Percentiles rank a stretch among this genome's conserved stretches.
phyloP scores from a whole-genome alignment of 2,797 vertebrate genomes.

The Gymnothorax reevesii region DNA sequence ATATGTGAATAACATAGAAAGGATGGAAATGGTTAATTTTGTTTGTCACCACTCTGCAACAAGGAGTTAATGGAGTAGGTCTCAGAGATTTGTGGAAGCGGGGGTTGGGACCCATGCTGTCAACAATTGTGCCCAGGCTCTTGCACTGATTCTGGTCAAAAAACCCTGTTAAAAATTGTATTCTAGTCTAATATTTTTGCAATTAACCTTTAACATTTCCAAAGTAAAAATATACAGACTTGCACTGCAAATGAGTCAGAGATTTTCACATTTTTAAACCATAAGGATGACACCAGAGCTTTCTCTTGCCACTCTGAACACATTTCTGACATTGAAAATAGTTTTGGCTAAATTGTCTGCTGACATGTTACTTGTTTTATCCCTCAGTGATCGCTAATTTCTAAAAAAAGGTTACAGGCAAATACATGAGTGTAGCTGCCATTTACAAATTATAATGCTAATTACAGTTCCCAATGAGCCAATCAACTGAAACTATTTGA shows the following conservation, averaged over 20 bases:
- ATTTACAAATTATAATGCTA: slow-evolving; percentile 19
- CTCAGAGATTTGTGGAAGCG: too few species aligned
- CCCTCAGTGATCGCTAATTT: neutral
- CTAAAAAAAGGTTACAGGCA: neutral
- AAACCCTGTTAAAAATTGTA: too few species aligned
- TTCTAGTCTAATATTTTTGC: too few species aligned
- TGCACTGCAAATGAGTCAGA: neutral
- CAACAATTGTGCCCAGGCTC: too few species aligned
- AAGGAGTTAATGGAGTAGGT: too few species aligned
- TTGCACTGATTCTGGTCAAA: too few species aligned
- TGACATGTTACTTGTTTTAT: neutral
- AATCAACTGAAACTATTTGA: slow-evolving; percentile 13
- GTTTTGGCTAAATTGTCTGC: neutral
- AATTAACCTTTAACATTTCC: neutral
- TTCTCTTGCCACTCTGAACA: slow-evolving; percentile 4
- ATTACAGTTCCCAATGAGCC: slow-evolving; percentile 20
- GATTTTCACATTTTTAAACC: neutral
- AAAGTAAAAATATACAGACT: too few species aligned
- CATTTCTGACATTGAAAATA: neutral
- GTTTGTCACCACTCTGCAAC: too few species aligned
- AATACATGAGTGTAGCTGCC: slow-evolving; percentile 16
- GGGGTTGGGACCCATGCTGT: too few species aligned
- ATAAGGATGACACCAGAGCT: neutral
- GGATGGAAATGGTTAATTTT: too few species aligned
- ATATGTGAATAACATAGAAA: too few species aligned